Evolutionary conservation across 1,140 invertebrate genomes (phyloP), one percentile per base, ranked within the genome.

Genomic region (Drosophila asahinai): DNA sequence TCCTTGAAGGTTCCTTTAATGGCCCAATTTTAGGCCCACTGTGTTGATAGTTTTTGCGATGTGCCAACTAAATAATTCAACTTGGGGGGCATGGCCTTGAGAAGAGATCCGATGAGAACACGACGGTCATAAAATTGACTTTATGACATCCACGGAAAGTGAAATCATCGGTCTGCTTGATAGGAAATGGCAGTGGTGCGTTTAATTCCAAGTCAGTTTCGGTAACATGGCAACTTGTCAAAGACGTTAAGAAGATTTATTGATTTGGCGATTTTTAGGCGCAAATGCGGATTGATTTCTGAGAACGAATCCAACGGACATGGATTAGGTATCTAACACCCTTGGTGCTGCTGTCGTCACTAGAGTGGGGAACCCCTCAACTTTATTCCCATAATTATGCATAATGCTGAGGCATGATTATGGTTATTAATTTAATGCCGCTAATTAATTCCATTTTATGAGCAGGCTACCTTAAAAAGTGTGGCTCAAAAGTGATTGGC

Each of bases 91-190:
- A 47, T 72, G 27, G 47, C 71, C 71, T 74, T 74, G 71, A 45
- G 22, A 14, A 68, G 48, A 61, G 47, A 51, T 73, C 38, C 38
- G 36, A 43, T 61, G 55, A 73, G 71, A 74, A 74, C 68, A 38
- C 38, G 47, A 11, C n/a, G 57, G 30, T 52, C 67, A 40, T 74
- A 74, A 74, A 73, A 73, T 52, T 30, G 60, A 61, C 55, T 73
- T 74, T 74, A 74, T 74, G 68, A 22, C 47, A 73, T 30, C 36
- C n/a, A 60, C 68, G 42, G 55, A 73, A 52, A 73, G 71, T 73
- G 71, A 73, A 60, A 73, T 73, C 55, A 61, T 73, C 38, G 27
- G 30, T 17, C 55, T 22, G 67, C 38, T 12, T 38, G 19, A 43
- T 52, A 43, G 47, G 47, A 72, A 52, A 38, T 45, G 30, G n/a